These are phyloP conservation scores for Plodia interpunctella DNA, from an alignment of 1,140 invertebrate genomes.

Conservation along the genomic window DNA sequence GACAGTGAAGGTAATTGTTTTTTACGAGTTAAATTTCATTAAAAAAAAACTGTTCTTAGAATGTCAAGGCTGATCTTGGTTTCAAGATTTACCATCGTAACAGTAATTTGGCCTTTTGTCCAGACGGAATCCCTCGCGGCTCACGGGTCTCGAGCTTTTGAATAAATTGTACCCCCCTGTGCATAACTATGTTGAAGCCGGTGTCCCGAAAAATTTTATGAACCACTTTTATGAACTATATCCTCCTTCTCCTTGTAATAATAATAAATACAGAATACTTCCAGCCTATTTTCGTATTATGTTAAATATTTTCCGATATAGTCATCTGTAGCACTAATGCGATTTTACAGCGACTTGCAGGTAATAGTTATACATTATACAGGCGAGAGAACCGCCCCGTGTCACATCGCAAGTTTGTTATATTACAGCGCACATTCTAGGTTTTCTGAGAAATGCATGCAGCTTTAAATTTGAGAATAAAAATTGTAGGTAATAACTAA, in stretches of 20 bases:
- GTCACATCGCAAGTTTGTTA: neutral
- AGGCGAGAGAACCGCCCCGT: neutral
- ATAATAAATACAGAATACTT: neutral
- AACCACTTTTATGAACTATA: neutral
- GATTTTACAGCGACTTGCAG: neutral
- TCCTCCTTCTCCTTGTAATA: neutral
- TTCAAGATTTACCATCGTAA: slow-evolving; percentile 20
- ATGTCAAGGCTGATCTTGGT: too few species aligned
- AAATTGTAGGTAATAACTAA: too few species aligned
- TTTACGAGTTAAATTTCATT: too few species aligned
- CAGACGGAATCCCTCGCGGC: slow-evolving; percentile 15
- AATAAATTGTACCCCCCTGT: slow-evolving; percentile 27
- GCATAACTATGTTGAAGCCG: slow-evolving; percentile 1
- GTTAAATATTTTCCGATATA: neutral
- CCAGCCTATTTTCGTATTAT: neutral
- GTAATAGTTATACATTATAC: neutral
- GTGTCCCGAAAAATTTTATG: slow-evolving; percentile 9
- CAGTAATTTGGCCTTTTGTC: slow-evolving; percentile 27
- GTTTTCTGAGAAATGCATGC: neutral
- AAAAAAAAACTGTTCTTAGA: too few species aligned
- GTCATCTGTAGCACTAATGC: neutral
- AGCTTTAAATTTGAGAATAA: too few species aligned
- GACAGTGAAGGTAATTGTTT: too few species aligned
- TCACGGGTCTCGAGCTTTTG: slow-evolving; percentile 17
- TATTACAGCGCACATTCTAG: neutral